Conservation (phyloP, 2,797 vertebrate genomes). For the Sebastes taczanowskii region DNA sequence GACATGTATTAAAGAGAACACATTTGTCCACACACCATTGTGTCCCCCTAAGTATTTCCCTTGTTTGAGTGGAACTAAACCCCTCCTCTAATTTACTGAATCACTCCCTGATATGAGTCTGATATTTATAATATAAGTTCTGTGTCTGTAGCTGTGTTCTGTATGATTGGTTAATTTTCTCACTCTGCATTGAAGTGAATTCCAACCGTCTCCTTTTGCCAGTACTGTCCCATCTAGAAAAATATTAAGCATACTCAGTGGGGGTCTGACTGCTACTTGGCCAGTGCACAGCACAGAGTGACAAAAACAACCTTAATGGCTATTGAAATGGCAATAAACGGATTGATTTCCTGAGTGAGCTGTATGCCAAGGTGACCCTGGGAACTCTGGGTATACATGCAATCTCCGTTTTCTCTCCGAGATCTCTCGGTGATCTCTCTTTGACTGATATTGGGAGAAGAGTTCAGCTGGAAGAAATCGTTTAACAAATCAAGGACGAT, state of each 20-base stretch:
- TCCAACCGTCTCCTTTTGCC: background rate
- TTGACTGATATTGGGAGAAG: conserved; percentile 65
- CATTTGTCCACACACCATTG: background rate
- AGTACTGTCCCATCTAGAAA: conserved; percentile 2
- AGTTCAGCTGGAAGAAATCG: conserved; percentile 81
- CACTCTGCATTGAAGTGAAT: background rate
- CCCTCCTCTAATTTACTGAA: background rate
- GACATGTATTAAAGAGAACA: background rate
- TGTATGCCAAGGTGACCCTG: conserved; percentile 71
- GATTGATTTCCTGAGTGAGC: conserved; percentile 61
- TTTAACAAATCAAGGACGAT: conserved; percentile 78
- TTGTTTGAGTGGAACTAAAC: background rate
- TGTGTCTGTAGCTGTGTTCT: background rate
- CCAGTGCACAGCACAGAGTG: conserved; percentile 24
- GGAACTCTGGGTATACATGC: conserved; percentile 55
- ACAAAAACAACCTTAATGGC: conserved; percentile 54
- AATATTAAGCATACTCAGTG: background rate
- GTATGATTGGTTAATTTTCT: background rate
- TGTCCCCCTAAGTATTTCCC: background rate
- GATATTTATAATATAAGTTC: background rate
- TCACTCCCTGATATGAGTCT: background rate
- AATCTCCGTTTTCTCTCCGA: conserved; percentile 41
- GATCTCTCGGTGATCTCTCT: conserved; percentile 43
- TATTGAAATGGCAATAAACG: conserved; percentile 71
- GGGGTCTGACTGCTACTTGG: conserved; percentile 10